Percentiles rank a stretch among this genome's conserved stretches.
These are phyloP conservation scores for Promerops cafer DNA, from an alignment of 2,113 vertebrate genomes.

Conservation along the genomic window DNA sequence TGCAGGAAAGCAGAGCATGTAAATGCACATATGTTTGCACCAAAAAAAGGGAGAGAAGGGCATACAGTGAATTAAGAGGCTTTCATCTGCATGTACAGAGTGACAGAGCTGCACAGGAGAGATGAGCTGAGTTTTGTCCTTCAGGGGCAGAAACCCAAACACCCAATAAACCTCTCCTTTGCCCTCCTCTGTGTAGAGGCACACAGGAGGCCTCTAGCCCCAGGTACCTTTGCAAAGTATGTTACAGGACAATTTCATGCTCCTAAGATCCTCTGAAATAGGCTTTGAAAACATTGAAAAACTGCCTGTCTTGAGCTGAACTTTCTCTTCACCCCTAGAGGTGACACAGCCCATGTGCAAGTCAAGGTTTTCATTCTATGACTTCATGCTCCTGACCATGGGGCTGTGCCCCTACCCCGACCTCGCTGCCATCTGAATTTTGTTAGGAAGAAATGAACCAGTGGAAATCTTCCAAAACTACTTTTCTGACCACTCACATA, in stretches of 20 bases:
- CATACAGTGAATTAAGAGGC: background rate
- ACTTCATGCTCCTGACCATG: background rate
- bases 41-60: background rate
- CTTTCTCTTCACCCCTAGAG: background rate
- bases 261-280: background rate
- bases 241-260: background rate
- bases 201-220: background rate
- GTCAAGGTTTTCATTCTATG: background rate
- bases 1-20: constrained; percentile 16
- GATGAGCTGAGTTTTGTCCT: background rate
- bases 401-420: background rate
- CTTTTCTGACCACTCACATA: background rate
- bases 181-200: background rate
- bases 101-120: background rate
- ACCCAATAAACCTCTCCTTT: background rate
- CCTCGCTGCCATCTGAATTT: background rate
- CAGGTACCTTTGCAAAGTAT: background rate
- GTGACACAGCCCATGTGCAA: fast-evolving
- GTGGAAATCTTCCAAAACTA: background rate
- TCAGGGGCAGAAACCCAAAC: background rate
- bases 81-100: background rate
- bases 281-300: background rate
- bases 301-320: background rate
- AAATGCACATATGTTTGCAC: constrained; percentile 9
- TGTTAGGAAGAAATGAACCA: background rate